These are phyloP conservation scores for Dione vanillae DNA, from an alignment of 2,888 invertebrate genomes.

Conservation along the genomic window DNA sequence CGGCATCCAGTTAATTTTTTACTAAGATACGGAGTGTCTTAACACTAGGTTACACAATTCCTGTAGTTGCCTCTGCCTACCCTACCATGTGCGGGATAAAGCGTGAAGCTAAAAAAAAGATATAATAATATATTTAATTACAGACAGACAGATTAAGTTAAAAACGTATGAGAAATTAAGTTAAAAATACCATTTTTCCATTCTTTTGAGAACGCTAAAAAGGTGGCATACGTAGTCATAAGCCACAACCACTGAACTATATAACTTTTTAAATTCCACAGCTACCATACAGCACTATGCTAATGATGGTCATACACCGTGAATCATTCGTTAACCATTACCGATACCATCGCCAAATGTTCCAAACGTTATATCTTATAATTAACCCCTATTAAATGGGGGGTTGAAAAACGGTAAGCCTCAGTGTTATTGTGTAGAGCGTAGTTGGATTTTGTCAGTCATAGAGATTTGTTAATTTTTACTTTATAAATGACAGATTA, in stretches of 20 bases:
- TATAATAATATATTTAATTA: too few relatives aligned
- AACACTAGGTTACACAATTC: too few relatives aligned
- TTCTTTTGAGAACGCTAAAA: background rate
- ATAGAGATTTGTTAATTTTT: too few relatives aligned
- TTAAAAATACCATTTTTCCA: too few relatives aligned
- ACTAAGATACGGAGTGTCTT: too few relatives aligned
- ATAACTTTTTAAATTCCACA: background rate
- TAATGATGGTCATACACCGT: conserved; percentile 36
- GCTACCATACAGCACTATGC: conserved; percentile 7
- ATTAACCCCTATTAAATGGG: conserved; percentile 12
- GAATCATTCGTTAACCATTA: conserved; percentile 33
- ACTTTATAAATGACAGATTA: too few relatives aligned
- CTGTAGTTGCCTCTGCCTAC: too few relatives aligned
- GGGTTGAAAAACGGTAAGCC: conserved; percentile 6
- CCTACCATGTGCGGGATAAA: too few relatives aligned
- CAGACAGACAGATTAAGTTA: too few relatives aligned
- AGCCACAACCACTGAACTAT: background rate
- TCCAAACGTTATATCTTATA: conserved; percentile 37
- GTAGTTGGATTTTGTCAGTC: background rate
- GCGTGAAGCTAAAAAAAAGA: too few relatives aligned
- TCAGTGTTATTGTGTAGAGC: conserved; percentile 29
- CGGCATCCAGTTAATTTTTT: too few relatives aligned
- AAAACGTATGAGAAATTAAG: too few relatives aligned
- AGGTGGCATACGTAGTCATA: conserved; percentile 6
- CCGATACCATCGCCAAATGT: conserved; percentile 40